Evolutionary conservation across 2,888 invertebrate species (phyloP).

Genomic region (Philopedon plagiatum): DNA sequence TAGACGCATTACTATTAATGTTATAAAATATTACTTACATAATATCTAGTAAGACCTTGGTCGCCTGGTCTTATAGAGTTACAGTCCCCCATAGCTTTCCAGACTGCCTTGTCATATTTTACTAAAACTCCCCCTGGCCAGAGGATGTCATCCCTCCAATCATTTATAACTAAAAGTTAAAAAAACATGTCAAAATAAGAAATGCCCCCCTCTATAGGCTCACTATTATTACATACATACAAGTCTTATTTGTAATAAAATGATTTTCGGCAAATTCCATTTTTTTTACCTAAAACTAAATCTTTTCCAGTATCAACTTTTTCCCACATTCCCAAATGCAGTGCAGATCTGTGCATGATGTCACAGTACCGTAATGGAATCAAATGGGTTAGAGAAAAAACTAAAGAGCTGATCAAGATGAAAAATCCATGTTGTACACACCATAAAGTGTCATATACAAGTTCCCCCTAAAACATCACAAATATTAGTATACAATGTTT

Average conservation of each 20-base stretch:
- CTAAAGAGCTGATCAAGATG: constrained; percentile 88
- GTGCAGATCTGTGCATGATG: constrained; percentile 88
- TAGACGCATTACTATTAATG: no score
- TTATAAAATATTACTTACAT: constrained; percentile 82
- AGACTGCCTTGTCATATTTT: constrained; percentile 80
- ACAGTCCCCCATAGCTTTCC: constrained; percentile 82
- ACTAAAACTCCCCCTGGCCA: constrained; percentile 86
- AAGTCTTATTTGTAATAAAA: background rate
- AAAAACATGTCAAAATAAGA: no score
- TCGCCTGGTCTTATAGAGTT: constrained; percentile 93
- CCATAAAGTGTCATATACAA: constrained; percentile 88
- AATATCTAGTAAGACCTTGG: constrained; percentile 84
- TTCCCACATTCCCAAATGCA: constrained; percentile 89
- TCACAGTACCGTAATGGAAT: constrained; percentile 83
- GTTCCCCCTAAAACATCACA: constrained; percentile 69
- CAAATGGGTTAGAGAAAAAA: constrained; percentile 81
- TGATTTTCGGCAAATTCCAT: no score
- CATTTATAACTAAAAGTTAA: constrained; percentile 60
- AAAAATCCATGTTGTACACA: constrained; percentile 88
- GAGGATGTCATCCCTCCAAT: constrained; percentile 74
- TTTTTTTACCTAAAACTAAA: constrained; percentile 34
- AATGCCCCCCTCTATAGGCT: no score
- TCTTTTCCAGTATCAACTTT: constrained; percentile 67
- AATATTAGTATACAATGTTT: background rate
- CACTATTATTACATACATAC: no score